A percentile compares a stretch with the other conserved stretches of the same genome.
These are phyloP conservation scores for Aphelenchoides besseyi DNA, from an alignment of 1,140 invertebrate species.

Conservation along the genomic window DNA sequence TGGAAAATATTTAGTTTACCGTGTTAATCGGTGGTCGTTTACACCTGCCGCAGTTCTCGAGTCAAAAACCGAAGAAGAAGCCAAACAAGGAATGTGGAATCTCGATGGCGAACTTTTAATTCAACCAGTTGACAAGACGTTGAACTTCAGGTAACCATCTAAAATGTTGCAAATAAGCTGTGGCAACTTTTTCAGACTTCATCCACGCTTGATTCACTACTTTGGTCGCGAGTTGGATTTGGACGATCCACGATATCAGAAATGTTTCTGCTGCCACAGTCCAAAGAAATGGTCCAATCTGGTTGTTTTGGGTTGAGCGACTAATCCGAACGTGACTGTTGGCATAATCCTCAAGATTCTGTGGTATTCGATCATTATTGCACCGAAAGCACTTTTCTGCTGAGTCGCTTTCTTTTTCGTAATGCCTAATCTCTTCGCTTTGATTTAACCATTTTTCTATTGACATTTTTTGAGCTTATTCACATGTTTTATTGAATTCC, in stretches of 20 bases:
- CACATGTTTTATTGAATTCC: too few relatives aligned
- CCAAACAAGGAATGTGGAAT: slow-evolving; percentile 60
- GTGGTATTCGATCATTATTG: not conserved
- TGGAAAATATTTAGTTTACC: slow-evolving; percentile 48
- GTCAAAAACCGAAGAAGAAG: slow-evolving; percentile 26
- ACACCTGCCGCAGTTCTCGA: slow-evolving; percentile 45
- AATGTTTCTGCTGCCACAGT: slow-evolving; percentile 41
- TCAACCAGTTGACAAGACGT: slow-evolving; percentile 47
- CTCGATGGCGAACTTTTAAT: slow-evolving; percentile 54
- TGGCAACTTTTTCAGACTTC: slow-evolving; percentile 39
- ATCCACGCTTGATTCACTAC: slow-evolving; percentile 55
- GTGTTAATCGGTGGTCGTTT: slow-evolving; percentile 56
- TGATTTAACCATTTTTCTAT: not conserved
- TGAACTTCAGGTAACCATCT: slow-evolving; percentile 38
- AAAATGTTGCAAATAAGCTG: too few relatives aligned
- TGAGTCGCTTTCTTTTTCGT: slow-evolving; percentile 3
- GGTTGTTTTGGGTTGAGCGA: slow-evolving; percentile 23
- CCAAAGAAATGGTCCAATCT: slow-evolving; percentile 36
- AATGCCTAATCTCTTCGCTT: not conserved
- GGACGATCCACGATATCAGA: slow-evolving; percentile 43
- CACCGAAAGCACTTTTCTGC: slow-evolving; percentile 8
- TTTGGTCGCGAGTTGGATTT: slow-evolving; percentile 57
- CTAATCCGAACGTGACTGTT: slow-evolving; percentile 16
- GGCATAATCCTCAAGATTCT: slow-evolving; percentile 9
- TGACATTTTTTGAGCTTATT: not conserved